These are phyloP conservation scores for Dysidea cf. avara DNA, from an alignment of 37 sponge, comb jelly and placozoan genomes.

Conservation along the genomic window DNA sequence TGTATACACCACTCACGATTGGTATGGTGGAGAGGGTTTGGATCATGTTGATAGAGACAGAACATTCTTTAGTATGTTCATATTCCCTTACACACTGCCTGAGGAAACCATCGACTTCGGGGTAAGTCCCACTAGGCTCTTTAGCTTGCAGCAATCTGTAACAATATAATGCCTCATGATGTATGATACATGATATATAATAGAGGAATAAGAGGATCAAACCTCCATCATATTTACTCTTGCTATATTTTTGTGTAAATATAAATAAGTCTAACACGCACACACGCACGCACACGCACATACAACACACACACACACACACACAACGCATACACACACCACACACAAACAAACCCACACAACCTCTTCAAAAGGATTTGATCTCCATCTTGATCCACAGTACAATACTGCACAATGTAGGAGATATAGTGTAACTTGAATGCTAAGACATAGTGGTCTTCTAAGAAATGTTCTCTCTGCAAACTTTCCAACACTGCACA, in stretches of 20 bases:
- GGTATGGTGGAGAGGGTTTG: conserved; percentile 39
- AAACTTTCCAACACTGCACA: conserved; percentile 18
- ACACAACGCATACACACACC: no score
- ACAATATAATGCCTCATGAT: neutral
- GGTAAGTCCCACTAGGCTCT: conserved; percentile 5
- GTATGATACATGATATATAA: no score
- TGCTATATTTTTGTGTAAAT: no score
- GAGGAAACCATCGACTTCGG: conserved; percentile 42
- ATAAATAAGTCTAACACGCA: no score
- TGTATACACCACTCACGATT: conserved; percentile 52
- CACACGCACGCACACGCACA: no score
- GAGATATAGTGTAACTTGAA: conserved; percentile 53
- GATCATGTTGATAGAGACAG: conserved; percentile 11
- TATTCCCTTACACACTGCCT: conserved; percentile 54
- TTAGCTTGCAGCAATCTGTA: conserved; percentile 8
- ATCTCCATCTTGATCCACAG: neutral
- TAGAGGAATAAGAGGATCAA: no score
- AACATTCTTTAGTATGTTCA: conserved; percentile 34
- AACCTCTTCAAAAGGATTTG: conserved; percentile 13
- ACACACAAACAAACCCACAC: no score
- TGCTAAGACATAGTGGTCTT: conserved; percentile 30
- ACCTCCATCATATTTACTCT: no score
- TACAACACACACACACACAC: no score
- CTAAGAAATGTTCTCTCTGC: neutral
- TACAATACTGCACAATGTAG: conserved; percentile 15